Evolutionary conservation across 2,797 vertebrate genomes (phyloP).

Genomic region (Acanthornis magna): DNA sequence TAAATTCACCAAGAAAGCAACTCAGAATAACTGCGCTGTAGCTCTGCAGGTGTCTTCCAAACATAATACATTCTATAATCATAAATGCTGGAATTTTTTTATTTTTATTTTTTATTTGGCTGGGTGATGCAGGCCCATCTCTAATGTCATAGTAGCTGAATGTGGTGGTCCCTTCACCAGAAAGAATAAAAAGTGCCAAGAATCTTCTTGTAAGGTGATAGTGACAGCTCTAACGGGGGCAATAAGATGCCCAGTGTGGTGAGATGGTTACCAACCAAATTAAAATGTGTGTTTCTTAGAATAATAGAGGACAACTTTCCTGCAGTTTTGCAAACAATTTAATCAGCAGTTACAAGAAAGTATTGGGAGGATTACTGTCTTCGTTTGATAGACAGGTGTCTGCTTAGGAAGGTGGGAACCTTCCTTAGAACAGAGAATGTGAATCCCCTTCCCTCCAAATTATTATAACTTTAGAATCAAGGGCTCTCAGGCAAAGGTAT

Average conservation of each 20-base stretch:
- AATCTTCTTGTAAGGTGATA: not conserved
- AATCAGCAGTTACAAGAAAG: not conserved
- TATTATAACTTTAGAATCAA: too few relatives aligned
- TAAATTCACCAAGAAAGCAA: not conserved
- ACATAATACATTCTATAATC: not conserved
- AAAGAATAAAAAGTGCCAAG: not conserved
- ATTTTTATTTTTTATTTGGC: not conserved
- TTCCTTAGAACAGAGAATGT: too few relatives aligned
- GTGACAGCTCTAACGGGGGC: not conserved
- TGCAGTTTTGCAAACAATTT: slow-evolving; percentile 32
- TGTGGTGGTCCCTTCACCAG: not conserved
- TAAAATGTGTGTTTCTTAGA: not conserved
- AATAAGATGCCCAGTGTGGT: not conserved
- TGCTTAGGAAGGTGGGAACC: too few relatives aligned
- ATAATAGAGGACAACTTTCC: slow-evolving; percentile 39
- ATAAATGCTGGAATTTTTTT: not conserved
- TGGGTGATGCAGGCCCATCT: not conserved
- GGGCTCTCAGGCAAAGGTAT: too few relatives aligned
- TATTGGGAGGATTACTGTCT: slow-evolving; percentile 32
- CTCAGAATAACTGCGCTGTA: not conserved
- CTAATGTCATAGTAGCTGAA: not conserved
- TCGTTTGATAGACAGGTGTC: too few relatives aligned
- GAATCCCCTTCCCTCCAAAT: too few relatives aligned
- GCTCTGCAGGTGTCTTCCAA: not conserved
- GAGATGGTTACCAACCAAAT: not conserved